Conservation (phyloP, 2,113 vertebrate species). For the Tinamus guttatus region DNA sequence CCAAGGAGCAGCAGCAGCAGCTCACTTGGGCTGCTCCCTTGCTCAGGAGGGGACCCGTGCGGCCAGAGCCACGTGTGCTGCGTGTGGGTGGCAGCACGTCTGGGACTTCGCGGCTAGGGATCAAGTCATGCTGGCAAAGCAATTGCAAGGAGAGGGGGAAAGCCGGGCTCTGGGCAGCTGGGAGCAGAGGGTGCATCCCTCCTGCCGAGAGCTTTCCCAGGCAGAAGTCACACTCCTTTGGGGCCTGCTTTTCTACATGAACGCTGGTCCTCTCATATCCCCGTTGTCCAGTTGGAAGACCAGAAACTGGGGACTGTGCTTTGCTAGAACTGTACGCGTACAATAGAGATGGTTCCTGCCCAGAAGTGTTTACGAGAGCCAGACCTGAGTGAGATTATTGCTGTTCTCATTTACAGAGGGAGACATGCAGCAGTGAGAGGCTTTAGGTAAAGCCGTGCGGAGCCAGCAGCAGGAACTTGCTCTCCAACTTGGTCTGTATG, state of each 20-base stretch:
- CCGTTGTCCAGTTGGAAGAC: background rate
- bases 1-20: background rate
- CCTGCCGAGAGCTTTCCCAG: background rate
- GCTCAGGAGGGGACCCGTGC: background rate
- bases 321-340: background rate
- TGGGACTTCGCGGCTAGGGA: too few species aligned
- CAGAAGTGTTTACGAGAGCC: background rate
- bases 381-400: background rate
- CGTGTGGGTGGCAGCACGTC: background rate
- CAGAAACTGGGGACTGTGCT: background rate
- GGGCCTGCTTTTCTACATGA: rapidly evolving
- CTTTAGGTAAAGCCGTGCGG: background rate
- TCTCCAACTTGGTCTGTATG: background rate
- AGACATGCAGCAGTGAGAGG: background rate
- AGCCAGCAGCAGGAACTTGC: background rate
- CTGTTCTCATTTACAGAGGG: background rate
- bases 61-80: background rate
- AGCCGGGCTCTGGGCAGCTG: background rate
- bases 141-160: background rate
- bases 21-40: background rate
- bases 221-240: rapidly evolving
- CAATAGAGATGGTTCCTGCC: background rate
- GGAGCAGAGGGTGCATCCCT: background rate
- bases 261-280: background rate
- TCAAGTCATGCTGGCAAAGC: background rate